Evolutionary conservation across 2,797 vertebrate genomes (phyloP).

Genomic region (Oreochromis mossambicus): DNA sequence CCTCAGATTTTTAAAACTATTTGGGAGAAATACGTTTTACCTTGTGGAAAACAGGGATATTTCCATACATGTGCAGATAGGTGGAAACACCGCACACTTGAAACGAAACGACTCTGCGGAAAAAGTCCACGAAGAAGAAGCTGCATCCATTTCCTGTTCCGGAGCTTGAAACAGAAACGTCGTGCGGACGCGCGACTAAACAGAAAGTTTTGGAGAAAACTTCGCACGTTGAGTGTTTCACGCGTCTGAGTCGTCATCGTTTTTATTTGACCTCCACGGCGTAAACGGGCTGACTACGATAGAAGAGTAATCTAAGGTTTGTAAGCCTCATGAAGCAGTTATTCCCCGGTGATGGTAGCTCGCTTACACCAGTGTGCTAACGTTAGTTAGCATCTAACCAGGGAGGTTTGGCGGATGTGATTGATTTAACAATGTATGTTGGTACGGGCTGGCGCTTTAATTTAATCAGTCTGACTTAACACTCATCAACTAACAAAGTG

Average conservation of each 20-base stretch:
- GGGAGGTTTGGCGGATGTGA: constrained; percentile 40
- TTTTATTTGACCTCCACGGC: neutral
- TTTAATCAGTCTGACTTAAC: neutral
- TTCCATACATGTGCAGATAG: neutral
- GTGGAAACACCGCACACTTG: neutral
- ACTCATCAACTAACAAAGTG: neutral
- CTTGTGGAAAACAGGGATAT: neutral
- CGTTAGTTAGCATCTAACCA: constrained; percentile 28
- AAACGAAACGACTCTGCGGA: too few species aligned
- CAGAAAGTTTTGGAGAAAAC: constrained; percentile 54
- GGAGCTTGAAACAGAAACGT: constrained; percentile 60
- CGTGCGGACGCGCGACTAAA: constrained; percentile 52
- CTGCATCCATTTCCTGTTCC: constrained; percentile 57
- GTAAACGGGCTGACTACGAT: neutral
- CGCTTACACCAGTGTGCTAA: constrained; percentile 44
- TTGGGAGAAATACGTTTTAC: neutral
- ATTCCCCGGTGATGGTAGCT: neutral
- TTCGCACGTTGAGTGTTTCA: neutral
- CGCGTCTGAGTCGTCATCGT: neutral
- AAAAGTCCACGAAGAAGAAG: constrained; percentile 14
- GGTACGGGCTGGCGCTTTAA: neutral
- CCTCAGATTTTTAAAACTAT: neutral
- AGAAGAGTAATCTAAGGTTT: constrained; percentile 1
- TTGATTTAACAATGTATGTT: neutral
- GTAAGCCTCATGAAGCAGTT: neutral